These are phyloP conservation scores for Bufo gargarizans DNA, from an alignment of 2,113 vertebrate species.

Conservation along the genomic window DNA sequence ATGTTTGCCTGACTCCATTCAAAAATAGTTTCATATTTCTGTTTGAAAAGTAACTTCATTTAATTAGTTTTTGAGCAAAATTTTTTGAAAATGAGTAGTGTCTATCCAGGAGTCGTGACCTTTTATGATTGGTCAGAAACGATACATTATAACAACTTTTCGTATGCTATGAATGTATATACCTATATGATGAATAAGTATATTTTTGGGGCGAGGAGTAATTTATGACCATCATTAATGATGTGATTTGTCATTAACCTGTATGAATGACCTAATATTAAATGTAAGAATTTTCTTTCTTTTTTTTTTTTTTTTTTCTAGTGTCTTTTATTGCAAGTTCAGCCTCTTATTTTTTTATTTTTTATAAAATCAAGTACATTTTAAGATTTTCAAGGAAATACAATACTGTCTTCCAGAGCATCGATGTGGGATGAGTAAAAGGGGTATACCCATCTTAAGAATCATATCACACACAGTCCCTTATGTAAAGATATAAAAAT, in stretches of 20 bases:
- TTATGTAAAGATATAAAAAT: no score
- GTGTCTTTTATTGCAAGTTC: no score
- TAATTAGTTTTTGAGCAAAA: neutral
- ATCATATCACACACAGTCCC: no score
- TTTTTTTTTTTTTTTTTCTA: neutral
- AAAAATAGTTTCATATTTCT: neutral
- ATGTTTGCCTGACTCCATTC: neutral
- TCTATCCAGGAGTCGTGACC: neutral
- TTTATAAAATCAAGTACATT: no score
- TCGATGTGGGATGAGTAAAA: no score
- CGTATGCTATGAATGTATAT: neutral
- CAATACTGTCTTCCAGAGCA: no score
- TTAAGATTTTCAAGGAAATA: no score
- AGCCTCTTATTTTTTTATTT: no score
- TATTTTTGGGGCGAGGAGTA: neutral
- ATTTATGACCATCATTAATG: conserved; percentile 3
- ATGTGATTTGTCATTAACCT: conserved; percentile 21
- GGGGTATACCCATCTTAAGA: no score
- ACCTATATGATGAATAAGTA: neutral
- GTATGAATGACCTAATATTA: neutral
- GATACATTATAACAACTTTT: neutral
- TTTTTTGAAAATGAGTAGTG: neutral
- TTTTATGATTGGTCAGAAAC: neutral
- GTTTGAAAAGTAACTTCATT: neutral
- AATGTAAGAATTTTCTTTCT: neutral